Conservation (phyloP, 2,888 invertebrate genomes). For the Oscheius onirici region DNA sequence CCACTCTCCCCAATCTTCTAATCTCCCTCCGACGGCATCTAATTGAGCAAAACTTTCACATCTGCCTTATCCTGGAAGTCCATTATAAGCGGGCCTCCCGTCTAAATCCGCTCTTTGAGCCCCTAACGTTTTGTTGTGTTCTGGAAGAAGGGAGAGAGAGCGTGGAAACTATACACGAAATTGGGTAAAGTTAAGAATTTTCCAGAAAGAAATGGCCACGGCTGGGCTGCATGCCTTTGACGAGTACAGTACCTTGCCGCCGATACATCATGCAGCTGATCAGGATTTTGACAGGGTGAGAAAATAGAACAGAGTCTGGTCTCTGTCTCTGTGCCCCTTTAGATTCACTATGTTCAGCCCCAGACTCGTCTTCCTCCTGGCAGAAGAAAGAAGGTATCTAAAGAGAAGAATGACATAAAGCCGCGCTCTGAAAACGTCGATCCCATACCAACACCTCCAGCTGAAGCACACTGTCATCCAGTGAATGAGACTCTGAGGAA, state of each 20-base stretch:
- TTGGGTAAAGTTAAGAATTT: too few relatives aligned
- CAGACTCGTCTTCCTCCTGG: not conserved
- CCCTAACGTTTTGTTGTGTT: not conserved
- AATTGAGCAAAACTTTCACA: not conserved
- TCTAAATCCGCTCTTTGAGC: not conserved
- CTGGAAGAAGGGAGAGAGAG: not conserved
- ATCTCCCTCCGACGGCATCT: slow-evolving; percentile 5
- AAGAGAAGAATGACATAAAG: not conserved
- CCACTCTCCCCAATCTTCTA: slow-evolving; percentile 2
- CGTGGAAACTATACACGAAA: not conserved
- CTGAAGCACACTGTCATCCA: slow-evolving; percentile 45
- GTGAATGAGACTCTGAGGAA: slow-evolving; percentile 62
- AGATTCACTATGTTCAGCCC: not conserved
- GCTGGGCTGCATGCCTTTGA: not conserved
- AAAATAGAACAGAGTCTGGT: too few relatives aligned
- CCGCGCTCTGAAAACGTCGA: not conserved
- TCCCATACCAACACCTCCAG: not conserved
- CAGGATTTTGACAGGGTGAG: slow-evolving; percentile 14
- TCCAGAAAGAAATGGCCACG: not conserved
- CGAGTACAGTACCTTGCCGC: not conserved
- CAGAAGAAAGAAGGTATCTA: not conserved
- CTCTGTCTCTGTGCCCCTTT: not conserved
- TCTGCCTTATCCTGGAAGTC: not conserved
- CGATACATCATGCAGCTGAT: not conserved
- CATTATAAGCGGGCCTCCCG: too few relatives aligned